Conservation (phyloP, 2,888 invertebrate species). For the Mesochorus sp. region DNA sequence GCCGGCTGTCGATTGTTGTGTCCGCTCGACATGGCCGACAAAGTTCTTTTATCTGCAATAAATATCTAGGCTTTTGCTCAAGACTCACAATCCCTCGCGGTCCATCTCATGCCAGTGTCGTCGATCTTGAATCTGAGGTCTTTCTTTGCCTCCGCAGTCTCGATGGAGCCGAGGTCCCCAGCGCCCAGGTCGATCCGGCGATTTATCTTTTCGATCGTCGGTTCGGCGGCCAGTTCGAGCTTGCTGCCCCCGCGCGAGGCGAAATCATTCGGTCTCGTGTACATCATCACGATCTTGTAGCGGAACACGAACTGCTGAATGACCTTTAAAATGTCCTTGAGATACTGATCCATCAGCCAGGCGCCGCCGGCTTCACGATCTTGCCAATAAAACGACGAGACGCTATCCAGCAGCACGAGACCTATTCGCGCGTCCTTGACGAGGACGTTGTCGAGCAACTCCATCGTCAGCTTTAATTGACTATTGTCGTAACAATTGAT, state of each 20-base stretch:
- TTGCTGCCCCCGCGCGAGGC: constrained; percentile 75
- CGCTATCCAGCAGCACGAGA: constrained; percentile 83
- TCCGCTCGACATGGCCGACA: constrained; percentile 76
- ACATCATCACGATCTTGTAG: constrained; percentile 83
- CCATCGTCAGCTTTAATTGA: constrained; percentile 77
- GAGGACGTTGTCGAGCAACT: constrained; percentile 80
- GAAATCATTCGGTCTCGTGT: constrained; percentile 83
- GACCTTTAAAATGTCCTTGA: constrained; percentile 81
- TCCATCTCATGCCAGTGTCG: constrained; percentile 57
- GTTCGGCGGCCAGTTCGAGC: constrained; percentile 73
- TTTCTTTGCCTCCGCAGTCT: constrained; percentile 28
- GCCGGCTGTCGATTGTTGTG: constrained; percentile 77
- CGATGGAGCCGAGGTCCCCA: constrained; percentile 58
- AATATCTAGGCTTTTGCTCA: constrained; percentile 59
- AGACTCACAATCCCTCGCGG: not conserved
- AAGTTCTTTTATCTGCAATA: constrained; percentile 72
- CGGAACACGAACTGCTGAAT: constrained; percentile 83
- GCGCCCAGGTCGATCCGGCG: constrained; percentile 79
- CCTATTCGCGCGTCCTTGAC: constrained; percentile 80
- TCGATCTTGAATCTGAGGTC: constrained; percentile 56
- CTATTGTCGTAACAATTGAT: constrained; percentile 80
- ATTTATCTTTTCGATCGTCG: constrained; percentile 78
- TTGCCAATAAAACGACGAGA: constrained; percentile 84
- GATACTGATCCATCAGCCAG: constrained; percentile 82
- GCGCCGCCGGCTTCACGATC: constrained; percentile 71